Conservation (phyloP, 2,113 vertebrate genomes). For the Melospiza melodia region DNA sequence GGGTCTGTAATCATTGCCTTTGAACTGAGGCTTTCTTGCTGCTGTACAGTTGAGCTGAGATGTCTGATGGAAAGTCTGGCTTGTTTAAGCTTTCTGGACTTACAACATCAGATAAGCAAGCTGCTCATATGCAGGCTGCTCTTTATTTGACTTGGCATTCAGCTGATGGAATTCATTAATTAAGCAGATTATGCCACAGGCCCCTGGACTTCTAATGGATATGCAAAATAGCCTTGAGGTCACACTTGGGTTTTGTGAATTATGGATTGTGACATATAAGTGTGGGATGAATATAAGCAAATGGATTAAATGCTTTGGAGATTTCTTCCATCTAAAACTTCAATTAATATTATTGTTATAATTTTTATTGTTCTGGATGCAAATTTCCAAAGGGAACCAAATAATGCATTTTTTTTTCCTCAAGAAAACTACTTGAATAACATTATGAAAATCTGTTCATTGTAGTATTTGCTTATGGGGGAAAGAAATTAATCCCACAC, state of each 20-base stretch:
- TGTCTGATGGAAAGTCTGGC: not conserved
- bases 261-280: not conserved
- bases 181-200: slow-evolving; percentile 35
- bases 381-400: slow-evolving; percentile 24
- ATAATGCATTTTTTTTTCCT: not conserved
- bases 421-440: not conserved
- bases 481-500: not conserved
- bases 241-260: not conserved
- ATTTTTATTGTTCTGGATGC: not conserved
- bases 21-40: not conserved
- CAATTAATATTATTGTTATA: not conserved
- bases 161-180: slow-evolving; percentile 53
- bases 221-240: slow-evolving; percentile 33
- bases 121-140: not conserved
- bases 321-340: slow-evolving; percentile 1
- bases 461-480: not conserved
- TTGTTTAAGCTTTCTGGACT: not conserved
- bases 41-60: not conserved
- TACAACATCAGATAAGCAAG: not conserved
- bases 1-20: not conserved
- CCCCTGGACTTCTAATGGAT: slow-evolving; percentile 2
- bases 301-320: slow-evolving; percentile 37
- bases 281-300: slow-evolving; percentile 34
- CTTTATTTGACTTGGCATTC: slow-evolving; percentile 41
- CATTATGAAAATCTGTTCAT: not conserved